Evolutionary conservation across 2,797 vertebrate genomes (phyloP).

Genomic region (Linurgus olivaceus): DNA sequence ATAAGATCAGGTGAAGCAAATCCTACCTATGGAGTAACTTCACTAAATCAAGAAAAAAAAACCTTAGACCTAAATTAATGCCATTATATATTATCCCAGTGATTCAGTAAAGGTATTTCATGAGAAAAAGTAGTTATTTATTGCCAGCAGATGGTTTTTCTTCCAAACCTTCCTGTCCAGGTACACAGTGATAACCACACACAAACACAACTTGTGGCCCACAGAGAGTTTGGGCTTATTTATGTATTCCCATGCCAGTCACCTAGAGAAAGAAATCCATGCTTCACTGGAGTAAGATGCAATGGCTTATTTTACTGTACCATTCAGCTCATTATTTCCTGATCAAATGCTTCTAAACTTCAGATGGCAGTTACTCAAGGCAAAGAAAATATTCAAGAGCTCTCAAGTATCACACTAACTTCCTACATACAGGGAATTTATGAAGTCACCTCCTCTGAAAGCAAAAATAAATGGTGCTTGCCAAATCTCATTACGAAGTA

Average conservation of each 20-base stretch:
- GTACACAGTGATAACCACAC: background rate
- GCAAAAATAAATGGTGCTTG: conserved; percentile 36
- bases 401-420: background rate
- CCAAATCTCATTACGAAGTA: background rate
- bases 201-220: background rate
- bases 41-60: background rate
- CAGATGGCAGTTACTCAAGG: background rate
- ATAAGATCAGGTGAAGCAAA: background rate
- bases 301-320: background rate
- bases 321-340: background rate
- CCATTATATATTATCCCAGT: background rate
- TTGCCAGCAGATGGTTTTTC: background rate
- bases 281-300: background rate
- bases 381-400: background rate
- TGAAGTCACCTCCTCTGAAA: background rate
- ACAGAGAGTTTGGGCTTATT: background rate
- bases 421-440: background rate
- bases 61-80: background rate
- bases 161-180: background rate
- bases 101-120: background rate
- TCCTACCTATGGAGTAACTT: background rate
- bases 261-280: background rate
- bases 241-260: background rate
- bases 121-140: background rate
- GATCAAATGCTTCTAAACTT: background rate